phyloP scores from a whole-genome alignment of 2,113 vertebrate genomes.

The Clinocottus analis region DNA sequence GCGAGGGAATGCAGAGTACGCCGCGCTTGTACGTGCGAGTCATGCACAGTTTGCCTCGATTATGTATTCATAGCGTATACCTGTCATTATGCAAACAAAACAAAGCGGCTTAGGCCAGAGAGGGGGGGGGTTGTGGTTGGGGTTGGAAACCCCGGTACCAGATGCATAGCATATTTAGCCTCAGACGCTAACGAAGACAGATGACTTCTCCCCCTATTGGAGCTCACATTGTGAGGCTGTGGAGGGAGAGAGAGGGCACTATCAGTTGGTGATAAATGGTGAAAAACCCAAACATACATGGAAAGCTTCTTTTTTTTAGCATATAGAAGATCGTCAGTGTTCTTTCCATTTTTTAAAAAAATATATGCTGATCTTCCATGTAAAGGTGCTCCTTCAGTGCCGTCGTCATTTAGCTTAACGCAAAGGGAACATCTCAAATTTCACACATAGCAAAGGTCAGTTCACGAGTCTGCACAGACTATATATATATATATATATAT shows the following conservation, averaged over 20 bases:
- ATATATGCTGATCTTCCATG: neutral
- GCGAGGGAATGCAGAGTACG: conserved; percentile 29
- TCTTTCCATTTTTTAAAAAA: no score
- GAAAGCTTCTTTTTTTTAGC: conserved; percentile 38
- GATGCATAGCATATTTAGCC: conserved; percentile 83
- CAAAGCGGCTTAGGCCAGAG: conserved; percentile 62
- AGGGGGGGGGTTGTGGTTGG: conserved; percentile 14
- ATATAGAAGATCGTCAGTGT: conserved; percentile 4
- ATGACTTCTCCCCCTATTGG: conserved; percentile 73
- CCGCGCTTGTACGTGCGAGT: conserved; percentile 20
- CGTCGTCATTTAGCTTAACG: neutral
- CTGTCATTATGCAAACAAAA: conserved; percentile 74
- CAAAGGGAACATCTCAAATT: neutral
- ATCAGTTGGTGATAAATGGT: conserved; percentile 63
- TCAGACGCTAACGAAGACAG: conserved; percentile 79
- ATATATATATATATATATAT: no score
- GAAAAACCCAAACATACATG: conserved; percentile 50
- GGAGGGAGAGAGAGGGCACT: conserved; percentile 42
- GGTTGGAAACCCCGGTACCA: conserved; percentile 68
- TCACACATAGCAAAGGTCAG: neutral
- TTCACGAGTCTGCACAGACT: neutral
- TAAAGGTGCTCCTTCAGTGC: neutral
- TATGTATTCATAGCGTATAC: conserved; percentile 70
- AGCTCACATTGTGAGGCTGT: conserved; percentile 60
- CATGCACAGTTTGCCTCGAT: conserved; percentile 47